phyloP scores from a whole-genome alignment of 92 coral and sea anemone species.

The Porites divaricata region DNA sequence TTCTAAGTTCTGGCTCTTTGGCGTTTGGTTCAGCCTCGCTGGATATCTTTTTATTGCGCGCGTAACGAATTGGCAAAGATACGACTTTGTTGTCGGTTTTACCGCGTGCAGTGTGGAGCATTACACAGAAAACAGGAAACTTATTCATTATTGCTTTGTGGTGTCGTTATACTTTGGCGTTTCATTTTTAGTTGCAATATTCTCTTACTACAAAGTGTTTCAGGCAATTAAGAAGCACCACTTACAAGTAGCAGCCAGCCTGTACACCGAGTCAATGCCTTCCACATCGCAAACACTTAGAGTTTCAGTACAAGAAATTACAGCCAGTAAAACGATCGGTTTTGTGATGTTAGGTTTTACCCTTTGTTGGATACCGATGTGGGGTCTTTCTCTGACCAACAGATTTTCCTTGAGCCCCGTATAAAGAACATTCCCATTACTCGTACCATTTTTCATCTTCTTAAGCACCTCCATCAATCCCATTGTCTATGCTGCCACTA shows the following conservation, averaged over 20 bases:
- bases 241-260: not conserved
- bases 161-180: conserved; percentile 14
- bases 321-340: not conserved
- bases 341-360: not conserved
- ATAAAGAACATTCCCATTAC: not conserved
- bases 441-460: not conserved
- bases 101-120: conserved; percentile 37
- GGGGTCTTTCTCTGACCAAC: not conserved
- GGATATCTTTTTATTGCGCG: conserved; percentile 28
- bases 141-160: conserved; percentile 37
- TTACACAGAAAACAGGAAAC: conserved; percentile 7
- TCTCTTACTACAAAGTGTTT: conserved; percentile 39
- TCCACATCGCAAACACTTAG: not conserved
- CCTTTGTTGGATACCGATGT: conserved; percentile 23
- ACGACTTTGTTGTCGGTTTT: conserved; percentile 28
- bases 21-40: conserved; percentile 42
- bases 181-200: conserved; percentile 1
- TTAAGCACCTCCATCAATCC: conserved; percentile 24
- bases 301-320: conserved; percentile 10
- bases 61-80: conserved; percentile 17
- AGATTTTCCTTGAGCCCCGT: not conserved
- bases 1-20: conserved; percentile 36
- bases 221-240: conserved; percentile 9
- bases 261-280: not conserved
- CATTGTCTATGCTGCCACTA: conserved; percentile 7